Evolutionary conservation across 2,113 vertebrate species (phyloP).

Genomic region (Crocuta crocuta): DNA sequence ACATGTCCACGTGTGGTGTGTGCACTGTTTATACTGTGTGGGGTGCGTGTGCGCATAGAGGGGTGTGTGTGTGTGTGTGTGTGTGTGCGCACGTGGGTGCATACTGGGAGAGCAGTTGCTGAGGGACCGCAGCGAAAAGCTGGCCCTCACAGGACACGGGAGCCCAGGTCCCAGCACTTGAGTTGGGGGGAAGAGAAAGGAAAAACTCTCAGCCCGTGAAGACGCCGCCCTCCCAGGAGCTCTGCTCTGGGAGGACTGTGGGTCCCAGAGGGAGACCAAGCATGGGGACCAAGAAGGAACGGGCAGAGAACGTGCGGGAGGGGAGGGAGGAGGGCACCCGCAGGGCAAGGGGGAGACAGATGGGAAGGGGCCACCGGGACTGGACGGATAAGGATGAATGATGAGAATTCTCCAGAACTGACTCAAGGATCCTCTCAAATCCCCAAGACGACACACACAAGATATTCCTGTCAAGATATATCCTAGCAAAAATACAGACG

Average conservation of each 20-base stretch:
- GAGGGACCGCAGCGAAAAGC: background rate
- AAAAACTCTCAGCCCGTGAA: background rate
- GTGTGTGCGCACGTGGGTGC: background rate
- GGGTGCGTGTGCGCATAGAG: fast-evolving
- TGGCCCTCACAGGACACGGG: no score
- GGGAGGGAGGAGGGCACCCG: no score
- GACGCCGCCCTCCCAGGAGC: background rate
- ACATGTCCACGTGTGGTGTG: no score
- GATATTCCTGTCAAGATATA: background rate
- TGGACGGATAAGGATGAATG: background rate
- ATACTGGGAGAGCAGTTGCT: background rate
- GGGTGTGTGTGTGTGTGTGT: no score
- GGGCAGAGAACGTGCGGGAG: background rate
- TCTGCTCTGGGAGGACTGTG: no score
- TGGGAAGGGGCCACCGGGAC: background rate
- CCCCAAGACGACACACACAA: background rate
- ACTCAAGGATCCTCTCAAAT: background rate
- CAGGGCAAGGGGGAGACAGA: background rate
- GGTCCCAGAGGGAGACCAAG: no score
- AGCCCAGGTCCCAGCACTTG: background rate
- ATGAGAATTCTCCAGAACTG: background rate
- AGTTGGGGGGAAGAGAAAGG: no score
- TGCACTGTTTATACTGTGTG: no score
- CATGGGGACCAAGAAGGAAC: background rate
- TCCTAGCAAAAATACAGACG: background rate